phyloP scores from a whole-genome alignment of 2,113 vertebrate species.

The Dasyurus viverrinus region DNA sequence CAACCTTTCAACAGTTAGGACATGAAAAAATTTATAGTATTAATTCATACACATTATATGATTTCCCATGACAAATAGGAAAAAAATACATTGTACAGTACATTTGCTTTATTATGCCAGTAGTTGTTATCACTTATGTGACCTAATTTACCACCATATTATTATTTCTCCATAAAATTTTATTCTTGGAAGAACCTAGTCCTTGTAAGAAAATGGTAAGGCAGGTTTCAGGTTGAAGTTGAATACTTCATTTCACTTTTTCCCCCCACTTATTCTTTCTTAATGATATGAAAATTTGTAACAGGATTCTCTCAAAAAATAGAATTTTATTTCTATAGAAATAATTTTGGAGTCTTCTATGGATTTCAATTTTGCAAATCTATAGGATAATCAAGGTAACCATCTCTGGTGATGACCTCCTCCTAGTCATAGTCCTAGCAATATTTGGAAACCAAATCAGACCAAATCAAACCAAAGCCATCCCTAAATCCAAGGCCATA shows the following conservation, averaged over 20 bases:
- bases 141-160: neutral
- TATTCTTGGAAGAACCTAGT: neutral
- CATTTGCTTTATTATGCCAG: conserved; percentile 3
- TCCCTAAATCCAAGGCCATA: neutral
- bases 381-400: neutral
- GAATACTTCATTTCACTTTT: neutral
- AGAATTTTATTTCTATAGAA: neutral
- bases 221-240: neutral
- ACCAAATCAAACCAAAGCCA: neutral
- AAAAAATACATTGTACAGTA: neutral
- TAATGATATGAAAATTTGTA: neutral
- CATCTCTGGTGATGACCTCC: neutral
- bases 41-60: neutral
- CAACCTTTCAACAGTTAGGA: neutral
- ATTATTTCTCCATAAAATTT: conserved; percentile 51
- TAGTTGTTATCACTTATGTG: neutral
- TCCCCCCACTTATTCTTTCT: neutral
- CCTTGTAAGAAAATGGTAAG: neutral
- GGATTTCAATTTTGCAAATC: neutral
- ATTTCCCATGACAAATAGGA: neutral
- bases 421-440: neutral
- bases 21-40: neutral
- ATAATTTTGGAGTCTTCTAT: neutral
- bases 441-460: neutral
- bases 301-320: neutral